Conservation (phyloP, 2,797 vertebrate species). For the Crenichthys baileyi region DNA sequence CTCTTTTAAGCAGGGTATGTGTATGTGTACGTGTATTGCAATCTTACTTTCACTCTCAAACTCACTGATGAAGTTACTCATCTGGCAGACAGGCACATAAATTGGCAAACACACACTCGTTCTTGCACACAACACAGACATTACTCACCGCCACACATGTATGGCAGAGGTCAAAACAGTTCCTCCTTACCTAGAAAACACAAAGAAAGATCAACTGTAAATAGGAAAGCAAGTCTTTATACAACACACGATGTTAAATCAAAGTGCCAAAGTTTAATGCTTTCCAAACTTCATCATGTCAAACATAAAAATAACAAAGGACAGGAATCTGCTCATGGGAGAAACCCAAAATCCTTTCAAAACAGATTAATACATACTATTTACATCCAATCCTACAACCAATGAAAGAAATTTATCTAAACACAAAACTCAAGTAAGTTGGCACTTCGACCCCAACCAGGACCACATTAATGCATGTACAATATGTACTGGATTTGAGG, state of each 20-base stretch:
- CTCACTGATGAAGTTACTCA: conserved; percentile 20
- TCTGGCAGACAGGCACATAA: conserved; percentile 11
- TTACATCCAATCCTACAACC: too few species aligned
- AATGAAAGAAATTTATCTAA: too few species aligned
- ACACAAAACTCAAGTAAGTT: too few species aligned
- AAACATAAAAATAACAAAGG: background rate
- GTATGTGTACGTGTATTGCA: conserved; percentile 1
- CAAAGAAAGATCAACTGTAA: conserved; percentile 12
- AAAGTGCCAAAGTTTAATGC: background rate
- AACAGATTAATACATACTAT: too few species aligned
- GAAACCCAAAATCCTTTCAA: too few species aligned
- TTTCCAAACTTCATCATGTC: background rate
- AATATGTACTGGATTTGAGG: too few species aligned
- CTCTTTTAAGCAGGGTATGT: conserved; percentile 9
- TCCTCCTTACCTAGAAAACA: conserved; percentile 49
- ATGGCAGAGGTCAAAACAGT: conserved; percentile 15
- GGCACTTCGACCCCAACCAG: too few species aligned
- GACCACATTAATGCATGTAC: too few species aligned
- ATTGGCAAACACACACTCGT: background rate
- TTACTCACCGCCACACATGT: conserved; percentile 3
- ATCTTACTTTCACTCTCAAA: conserved; percentile 25
- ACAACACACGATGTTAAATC: background rate
- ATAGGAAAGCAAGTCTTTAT: conserved; percentile 1
- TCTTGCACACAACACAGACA: background rate
- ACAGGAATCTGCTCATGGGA: background rate